Evolutionary conservation across 2,797 vertebrate genomes (phyloP).

Genomic region (Halcyon chelicuti): DNA sequence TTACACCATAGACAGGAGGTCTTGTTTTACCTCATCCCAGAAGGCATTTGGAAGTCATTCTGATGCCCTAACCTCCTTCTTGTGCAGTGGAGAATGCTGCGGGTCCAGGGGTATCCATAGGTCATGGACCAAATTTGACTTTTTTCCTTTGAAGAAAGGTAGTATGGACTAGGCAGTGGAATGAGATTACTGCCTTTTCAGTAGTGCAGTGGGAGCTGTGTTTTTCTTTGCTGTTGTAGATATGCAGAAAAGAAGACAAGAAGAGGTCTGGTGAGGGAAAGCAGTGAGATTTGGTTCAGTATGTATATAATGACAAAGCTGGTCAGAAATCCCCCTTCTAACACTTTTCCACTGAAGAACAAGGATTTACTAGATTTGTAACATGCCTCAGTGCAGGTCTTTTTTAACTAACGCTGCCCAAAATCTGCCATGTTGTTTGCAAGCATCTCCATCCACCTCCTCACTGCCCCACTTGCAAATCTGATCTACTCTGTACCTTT

Average conservation of each 20-base stretch:
- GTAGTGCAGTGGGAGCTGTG: accelerated
- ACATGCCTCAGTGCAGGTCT: not conserved
- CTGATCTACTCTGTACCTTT: not conserved
- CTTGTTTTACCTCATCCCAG: accelerated
- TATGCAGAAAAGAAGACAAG: not conserved
- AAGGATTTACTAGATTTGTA: not conserved
- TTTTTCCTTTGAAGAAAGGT: not conserved
- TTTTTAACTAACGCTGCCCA: accelerated
- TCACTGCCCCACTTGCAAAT: not conserved
- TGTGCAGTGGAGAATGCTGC: not conserved
- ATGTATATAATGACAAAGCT: not conserved
- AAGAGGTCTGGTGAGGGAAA: not conserved
- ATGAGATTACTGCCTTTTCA: accelerated
- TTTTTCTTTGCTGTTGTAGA: not conserved
- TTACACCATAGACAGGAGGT: accelerated
- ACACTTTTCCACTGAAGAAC: not conserved
- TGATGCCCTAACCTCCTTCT: not conserved
- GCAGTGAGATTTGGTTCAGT: not conserved
- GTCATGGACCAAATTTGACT: not conserved
- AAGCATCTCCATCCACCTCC: not conserved
- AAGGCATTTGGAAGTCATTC: not conserved
- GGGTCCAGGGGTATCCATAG: not conserved
- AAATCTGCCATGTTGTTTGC: accelerated
- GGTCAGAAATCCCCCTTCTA: not conserved
- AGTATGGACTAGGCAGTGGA: not conserved